A percentile compares a stretch with the other conserved stretches of the same genome.
phyloP scores from a whole-genome alignment of 2,888 invertebrate genomes.

The Parascotia fuliginaria region DNA sequence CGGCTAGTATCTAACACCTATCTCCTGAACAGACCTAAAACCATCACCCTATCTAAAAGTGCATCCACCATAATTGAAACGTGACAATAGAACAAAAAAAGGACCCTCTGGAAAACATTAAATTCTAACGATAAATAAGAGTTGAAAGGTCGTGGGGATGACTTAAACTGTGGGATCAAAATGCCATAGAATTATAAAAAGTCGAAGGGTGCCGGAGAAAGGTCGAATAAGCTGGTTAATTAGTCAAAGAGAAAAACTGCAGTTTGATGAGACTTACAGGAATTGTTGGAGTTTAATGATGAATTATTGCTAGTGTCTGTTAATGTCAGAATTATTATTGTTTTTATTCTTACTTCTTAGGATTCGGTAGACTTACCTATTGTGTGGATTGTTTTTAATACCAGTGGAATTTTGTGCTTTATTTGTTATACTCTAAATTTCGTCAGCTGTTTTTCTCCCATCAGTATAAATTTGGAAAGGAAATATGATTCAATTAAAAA shows the following conservation, averaged over 20 bases:
- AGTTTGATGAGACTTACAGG: neutral
- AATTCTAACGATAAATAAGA: slow-evolving; percentile 29
- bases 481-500: too few relatives aligned
- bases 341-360: neutral
- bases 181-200: slow-evolving; percentile 24
- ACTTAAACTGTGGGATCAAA: slow-evolving; percentile 30
- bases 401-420: neutral
- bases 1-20: too few relatives aligned
- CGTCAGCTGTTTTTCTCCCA: too few relatives aligned
- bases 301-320: slow-evolving; percentile 3
- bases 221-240: neutral
- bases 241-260: neutral
- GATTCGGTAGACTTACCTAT: neutral
- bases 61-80: slow-evolving; percentile 14
- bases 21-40: too few relatives aligned
- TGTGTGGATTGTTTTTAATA: neutral
- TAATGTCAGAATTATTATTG: neutral
- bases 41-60: neutral
- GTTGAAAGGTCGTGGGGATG: slow-evolving; percentile 38
- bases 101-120: slow-evolving; percentile 16
- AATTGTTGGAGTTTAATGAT: neutral
- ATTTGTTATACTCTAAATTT: too few relatives aligned
- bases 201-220: slow-evolving; percentile 10
- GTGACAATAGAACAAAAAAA: slow-evolving; percentile 24
- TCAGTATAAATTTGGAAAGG: too few relatives aligned